phyloP scores from a whole-genome alignment of 2,888 invertebrate species.

The Crematogaster levior region DNA sequence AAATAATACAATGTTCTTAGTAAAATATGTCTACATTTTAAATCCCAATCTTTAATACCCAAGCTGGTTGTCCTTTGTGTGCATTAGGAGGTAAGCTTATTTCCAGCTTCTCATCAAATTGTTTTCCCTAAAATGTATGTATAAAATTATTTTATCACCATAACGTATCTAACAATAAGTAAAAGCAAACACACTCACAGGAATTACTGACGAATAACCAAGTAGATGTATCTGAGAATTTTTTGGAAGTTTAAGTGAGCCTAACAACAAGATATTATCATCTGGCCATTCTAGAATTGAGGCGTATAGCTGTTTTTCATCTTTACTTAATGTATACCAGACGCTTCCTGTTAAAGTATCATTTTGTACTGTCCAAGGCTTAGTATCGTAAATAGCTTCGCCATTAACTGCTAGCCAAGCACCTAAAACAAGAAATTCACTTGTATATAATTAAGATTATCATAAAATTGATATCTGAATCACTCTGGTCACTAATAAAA shows the following conservation, averaged over 20 bases:
- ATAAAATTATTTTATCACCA: slow-evolving; percentile 6
- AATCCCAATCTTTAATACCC: slow-evolving; percentile 76
- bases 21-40: slow-evolving; percentile 37
- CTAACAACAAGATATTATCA: slow-evolving; percentile 86
- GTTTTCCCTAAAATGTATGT: slow-evolving; percentile 74
- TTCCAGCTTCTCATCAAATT: slow-evolving; percentile 49
- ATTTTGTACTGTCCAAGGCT: slow-evolving; percentile 94
- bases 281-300: slow-evolving; percentile 91
- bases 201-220: slow-evolving; percentile 82
- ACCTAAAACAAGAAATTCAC: slow-evolving; percentile 69
- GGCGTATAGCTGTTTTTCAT: slow-evolving; percentile 88
- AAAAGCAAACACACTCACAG: slow-evolving; percentile 52
- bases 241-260: slow-evolving; percentile 64
- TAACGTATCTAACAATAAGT: slow-evolving; percentile 2
- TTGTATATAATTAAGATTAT: neutral
- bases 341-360: slow-evolving; percentile 90
- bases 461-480: slow-evolving; percentile 11
- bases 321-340: slow-evolving; percentile 90
- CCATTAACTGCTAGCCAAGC: slow-evolving; percentile 94
- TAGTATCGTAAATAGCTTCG: slow-evolving; percentile 93
- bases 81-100: slow-evolving; percentile 75
- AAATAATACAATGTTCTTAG: slow-evolving; percentile 48
- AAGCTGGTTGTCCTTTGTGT: slow-evolving; percentile 80
- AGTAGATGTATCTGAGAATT: slow-evolving; percentile 85
- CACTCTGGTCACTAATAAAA: neutral